phyloP scores from a whole-genome alignment of 2,888 invertebrate species.

The Xestia c-nigrum region DNA sequence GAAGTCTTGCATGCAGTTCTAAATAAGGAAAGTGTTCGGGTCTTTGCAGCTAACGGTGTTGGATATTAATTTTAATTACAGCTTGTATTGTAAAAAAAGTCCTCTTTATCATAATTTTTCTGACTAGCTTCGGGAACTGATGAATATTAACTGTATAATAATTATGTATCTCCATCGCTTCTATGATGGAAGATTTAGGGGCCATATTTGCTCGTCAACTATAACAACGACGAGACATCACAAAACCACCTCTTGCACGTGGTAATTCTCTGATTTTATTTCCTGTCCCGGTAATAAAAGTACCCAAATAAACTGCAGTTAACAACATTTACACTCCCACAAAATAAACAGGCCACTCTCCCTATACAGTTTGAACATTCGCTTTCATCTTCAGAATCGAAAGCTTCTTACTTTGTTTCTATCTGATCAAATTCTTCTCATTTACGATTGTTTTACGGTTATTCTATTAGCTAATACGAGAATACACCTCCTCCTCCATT shows the following conservation, averaged over 20 bases:
- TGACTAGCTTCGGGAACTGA: not conserved
- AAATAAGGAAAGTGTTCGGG: constrained; percentile 20
- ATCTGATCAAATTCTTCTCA: constrained; percentile 53
- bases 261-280: constrained; percentile 5
- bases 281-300: constrained; percentile 14
- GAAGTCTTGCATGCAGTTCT: constrained; percentile 18
- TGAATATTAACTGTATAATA: not conserved
- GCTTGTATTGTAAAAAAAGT: too few species aligned
- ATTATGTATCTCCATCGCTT: not conserved
- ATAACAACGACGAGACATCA: not conserved
- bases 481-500: constrained; percentile 42
- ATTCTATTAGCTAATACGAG: constrained; percentile 59
- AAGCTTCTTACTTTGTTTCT: constrained; percentile 18
- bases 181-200: not conserved
- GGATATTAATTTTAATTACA: constrained; percentile 6
- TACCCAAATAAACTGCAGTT: constrained; percentile 22
- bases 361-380: constrained; percentile 17
- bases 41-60: constrained; percentile 11
- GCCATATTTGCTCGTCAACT: not conserved
- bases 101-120: too few species aligned
- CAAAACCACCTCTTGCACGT: not conserved
- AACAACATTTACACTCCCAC: constrained; percentile 19
- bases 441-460: constrained; percentile 65
- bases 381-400: constrained; percentile 9
- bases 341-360: constrained; percentile 18